Evolutionary conservation across 2,113 vertebrate genomes (phyloP), one percentile per base, ranked within the genome.

Genomic region (Scomber scombrus): DNA sequence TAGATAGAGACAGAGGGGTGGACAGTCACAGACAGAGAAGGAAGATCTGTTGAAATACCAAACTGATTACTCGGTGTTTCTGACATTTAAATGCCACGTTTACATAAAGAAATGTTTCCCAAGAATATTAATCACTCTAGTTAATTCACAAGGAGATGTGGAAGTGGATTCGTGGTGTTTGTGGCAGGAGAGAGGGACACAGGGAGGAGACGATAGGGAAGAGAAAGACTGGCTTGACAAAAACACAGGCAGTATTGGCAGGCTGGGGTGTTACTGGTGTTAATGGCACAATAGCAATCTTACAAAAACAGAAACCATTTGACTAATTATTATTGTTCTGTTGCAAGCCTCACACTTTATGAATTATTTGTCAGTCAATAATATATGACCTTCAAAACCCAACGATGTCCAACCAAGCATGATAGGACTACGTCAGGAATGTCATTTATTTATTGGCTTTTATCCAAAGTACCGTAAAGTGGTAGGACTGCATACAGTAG

Each of bases 81-180:
- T 93, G 92, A 89, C 92, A 93, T 93, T 93, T 93, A 93, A 93
- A 93, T 92, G 92, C 75, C 92, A 91, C 89, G 89, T 93, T 93
- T 92, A 89, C 90, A 91, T 90, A 86, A 56, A 89, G 87, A 85
- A 90, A 89, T 87, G 76, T 90, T 92, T 88, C 84, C 55, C 40
- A 77, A 78, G 90, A 91, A 92, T 92, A 91, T 90, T 91, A 91
- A 91, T 91, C 79, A 85, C 69, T 71, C 45, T 16, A 47, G 78
- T 87, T 91, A 88, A 88, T 88, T 87, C 77, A 18, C 21, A 43
- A 62, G 50, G 71, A 82, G 55, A 74, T 75, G 63, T 71, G 75
- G 75, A 75, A 68, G 73, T 63, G 57, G 74, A 85, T 85, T 71
- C 49, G 11, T 43, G 45, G 66, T 52, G 63, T 31, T 46, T 5